These are phyloP conservation scores for Rhagophthalmus giganteus DNA, from an alignment of 2,888 invertebrate genomes.

Conservation along the genomic window DNA sequence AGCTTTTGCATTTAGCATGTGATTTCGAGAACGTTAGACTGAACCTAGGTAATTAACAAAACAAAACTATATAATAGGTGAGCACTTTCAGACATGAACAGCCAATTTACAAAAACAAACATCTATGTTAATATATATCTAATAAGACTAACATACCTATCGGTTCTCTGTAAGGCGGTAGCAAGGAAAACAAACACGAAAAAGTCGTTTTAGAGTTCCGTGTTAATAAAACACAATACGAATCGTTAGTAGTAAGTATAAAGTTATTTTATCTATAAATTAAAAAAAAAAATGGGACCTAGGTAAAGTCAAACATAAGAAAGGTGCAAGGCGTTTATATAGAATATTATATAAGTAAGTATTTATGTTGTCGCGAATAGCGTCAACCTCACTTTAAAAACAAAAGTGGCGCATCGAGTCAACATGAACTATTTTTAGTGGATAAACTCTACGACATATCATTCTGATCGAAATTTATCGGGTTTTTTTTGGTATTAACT, in stretches of 20 bases:
- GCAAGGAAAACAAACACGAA: conserved; percentile 51
- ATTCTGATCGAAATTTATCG: conserved; percentile 5
- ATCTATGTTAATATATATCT: conserved; percentile 31
- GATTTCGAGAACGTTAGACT: conserved; percentile 44
- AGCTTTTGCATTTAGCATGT: conserved; percentile 19
- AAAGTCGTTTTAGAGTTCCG: conserved; percentile 34
- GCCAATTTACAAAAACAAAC: conserved; percentile 32
- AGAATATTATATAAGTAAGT: conserved; percentile 4
- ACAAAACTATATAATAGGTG: conserved; percentile 23
- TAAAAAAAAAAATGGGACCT: conserved; percentile 42
- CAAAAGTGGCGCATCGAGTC: conserved; percentile 19
- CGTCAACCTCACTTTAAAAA: conserved; percentile 23
- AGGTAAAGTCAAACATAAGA: conserved; percentile 52
- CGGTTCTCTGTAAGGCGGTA: conserved; percentile 55
- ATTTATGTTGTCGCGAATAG: conserved; percentile 25
- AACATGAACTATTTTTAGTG: conserved; percentile 13
- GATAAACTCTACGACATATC: conserved; percentile 2
- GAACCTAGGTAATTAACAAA: conserved; percentile 50
- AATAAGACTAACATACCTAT: conserved; percentile 55
- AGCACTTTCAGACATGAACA: conserved; percentile 30
- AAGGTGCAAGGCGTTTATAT: conserved; percentile 43
- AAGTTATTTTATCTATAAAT: conserved; percentile 22
- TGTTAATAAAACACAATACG: conserved; percentile 24
- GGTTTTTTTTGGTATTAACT: conserved; percentile 2
- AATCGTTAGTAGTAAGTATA: conserved; percentile 19